phyloP scores from a whole-genome alignment of 2,888 invertebrate species.

The Pimpla rufipes region DNA sequence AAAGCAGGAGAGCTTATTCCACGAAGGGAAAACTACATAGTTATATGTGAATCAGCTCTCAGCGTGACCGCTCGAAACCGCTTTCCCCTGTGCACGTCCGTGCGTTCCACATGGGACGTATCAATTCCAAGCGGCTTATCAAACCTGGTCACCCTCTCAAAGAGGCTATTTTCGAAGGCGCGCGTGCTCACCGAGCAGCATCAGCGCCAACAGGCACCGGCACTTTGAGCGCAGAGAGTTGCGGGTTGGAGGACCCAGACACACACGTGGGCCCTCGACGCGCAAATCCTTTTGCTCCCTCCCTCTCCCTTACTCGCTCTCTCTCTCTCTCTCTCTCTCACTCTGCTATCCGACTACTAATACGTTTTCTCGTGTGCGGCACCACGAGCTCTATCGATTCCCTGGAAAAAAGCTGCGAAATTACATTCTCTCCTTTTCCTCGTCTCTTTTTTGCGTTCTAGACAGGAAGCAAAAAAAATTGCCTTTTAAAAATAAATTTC shows the following conservation, averaged over 20 bases:
- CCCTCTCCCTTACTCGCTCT: background rate
- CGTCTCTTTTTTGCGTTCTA: background rate
- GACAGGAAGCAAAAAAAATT: background rate
- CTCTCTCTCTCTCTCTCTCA: background rate
- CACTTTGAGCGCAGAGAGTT: conserved; percentile 35
- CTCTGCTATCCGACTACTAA: conserved; percentile 7
- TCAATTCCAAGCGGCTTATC: conserved; percentile 71
- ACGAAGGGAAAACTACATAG: conserved; percentile 1
- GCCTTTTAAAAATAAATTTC: background rate
- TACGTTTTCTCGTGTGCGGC: conserved; percentile 41
- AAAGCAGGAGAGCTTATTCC: conserved; percentile 5
- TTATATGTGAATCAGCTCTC: conserved; percentile 23
- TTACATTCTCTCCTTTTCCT: conserved; percentile 15
- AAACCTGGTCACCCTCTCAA: conserved; percentile 68
- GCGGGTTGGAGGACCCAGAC: conserved; percentile 18
- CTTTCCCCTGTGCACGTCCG: conserved; percentile 37
- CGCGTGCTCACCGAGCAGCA: conserved; percentile 52
- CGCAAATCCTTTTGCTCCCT: conserved; percentile 57
- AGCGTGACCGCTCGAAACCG: background rate
- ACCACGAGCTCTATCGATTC: conserved; percentile 36
- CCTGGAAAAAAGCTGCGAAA: conserved; percentile 4
- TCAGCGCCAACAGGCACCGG: conserved; percentile 32
- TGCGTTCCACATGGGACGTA: conserved; percentile 64
- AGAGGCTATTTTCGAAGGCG: conserved; percentile 68
- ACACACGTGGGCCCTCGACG: conserved; percentile 27